Conservation (phyloP, 2,888 invertebrate genomes). For the Drosophila mimetica region DNA sequence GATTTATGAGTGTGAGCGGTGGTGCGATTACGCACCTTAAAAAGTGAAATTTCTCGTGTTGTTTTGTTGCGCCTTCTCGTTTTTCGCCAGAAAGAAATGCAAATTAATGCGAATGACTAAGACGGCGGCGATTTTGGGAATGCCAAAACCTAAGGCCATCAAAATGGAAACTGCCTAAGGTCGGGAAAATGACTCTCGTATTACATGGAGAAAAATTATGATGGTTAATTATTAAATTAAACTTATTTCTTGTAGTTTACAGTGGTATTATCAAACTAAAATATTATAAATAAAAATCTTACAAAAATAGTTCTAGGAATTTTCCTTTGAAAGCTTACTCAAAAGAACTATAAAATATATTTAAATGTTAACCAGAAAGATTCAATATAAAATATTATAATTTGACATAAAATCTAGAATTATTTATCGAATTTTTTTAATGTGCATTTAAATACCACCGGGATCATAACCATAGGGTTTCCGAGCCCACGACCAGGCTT, state of each 20-base stretch:
- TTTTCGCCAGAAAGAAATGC: conserved; percentile 40
- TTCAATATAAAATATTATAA: no score
- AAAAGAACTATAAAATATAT: no score
- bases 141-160: conserved; percentile 13
- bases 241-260: no score
- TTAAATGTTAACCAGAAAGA: no score
- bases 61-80: conserved; percentile 43
- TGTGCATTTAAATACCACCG: background rate
- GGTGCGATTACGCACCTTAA: conserved; percentile 78
- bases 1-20: conserved; percentile 22
- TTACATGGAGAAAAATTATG: no score
- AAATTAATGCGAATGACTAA: conserved; percentile 50
- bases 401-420: background rate
- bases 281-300: background rate
- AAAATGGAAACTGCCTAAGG: conserved; percentile 23
- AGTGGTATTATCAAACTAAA: background rate
- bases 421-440: background rate
- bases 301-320: no score
- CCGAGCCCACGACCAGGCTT: conserved; percentile 16
- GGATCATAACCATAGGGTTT: conserved; percentile 20
- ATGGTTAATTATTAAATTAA: background rate
- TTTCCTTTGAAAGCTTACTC: no score
- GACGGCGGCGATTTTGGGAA: conserved; percentile 25
- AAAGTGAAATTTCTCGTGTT: conserved; percentile 76
- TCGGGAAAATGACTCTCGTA: conserved; percentile 8